phyloP scores from a whole-genome alignment of 37 sponge, comb jelly and placozoan species.

The Spongilla lacustris region DNA sequence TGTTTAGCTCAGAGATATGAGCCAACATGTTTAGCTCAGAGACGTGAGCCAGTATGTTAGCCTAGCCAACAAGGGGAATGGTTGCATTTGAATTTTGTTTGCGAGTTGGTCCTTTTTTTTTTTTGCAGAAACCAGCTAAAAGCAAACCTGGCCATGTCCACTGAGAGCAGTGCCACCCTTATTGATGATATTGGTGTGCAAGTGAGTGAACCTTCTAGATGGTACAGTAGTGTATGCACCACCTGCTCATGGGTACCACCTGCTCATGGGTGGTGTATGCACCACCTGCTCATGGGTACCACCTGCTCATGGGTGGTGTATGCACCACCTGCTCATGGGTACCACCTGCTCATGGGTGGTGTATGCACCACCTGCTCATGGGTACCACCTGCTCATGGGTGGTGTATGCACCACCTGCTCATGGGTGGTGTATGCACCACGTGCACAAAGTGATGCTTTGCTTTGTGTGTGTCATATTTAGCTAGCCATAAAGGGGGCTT shows the following conservation, averaged over 20 bases:
- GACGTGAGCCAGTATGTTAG: too few species aligned
- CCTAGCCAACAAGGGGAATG: too few species aligned
- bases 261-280: neutral
- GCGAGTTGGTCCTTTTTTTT: neutral
- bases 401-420: neutral
- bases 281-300: neutral
- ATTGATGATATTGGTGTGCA: slow-evolving; percentile 62
- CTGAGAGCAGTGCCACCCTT: slow-evolving; percentile 26
- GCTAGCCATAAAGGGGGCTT: slow-evolving; percentile 46
- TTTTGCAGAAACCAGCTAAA: slow-evolving; percentile 78
- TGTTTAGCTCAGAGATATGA: too few species aligned
- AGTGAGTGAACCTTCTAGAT: slow-evolving; percentile 20
- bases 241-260: neutral
- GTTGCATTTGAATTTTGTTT: too few species aligned
- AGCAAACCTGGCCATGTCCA: slow-evolving; percentile 56
- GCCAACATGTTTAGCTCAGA: too few species aligned
- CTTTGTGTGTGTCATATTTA: slow-evolving; percentile 14
- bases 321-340: neutral
- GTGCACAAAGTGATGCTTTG: neutral
- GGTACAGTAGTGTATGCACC: neutral
- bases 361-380: neutral
- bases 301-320: neutral
- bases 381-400: neutral
- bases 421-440: neutral
- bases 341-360: neutral